Conservation (phyloP, 1,140 invertebrate genomes). For the Ruditapes philippinarum region DNA sequence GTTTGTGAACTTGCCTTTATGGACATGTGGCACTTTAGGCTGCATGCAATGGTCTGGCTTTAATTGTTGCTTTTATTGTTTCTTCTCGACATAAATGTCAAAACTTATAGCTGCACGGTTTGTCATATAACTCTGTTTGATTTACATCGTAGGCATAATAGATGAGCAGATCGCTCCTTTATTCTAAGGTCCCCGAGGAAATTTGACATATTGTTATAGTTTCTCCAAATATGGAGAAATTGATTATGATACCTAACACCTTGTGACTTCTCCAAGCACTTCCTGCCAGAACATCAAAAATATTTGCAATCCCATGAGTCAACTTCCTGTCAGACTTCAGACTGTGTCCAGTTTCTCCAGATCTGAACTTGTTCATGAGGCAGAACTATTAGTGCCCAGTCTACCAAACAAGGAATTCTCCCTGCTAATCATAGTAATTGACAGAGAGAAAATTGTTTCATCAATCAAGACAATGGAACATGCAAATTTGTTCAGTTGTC, state of each 20-base stretch:
- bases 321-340: slow-evolving; percentile 46
- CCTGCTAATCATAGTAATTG: slow-evolving; percentile 48
- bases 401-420: slow-evolving; percentile 15
- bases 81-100: slow-evolving; percentile 28
- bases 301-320: slow-evolving; percentile 49
- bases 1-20: not conserved
- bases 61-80: slow-evolving; percentile 35
- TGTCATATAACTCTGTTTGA: slow-evolving; percentile 23
- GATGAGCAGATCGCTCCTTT: not conserved
- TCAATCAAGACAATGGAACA: slow-evolving; percentile 44
- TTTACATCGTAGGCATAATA: slow-evolving; percentile 13
- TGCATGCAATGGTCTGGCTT: slow-evolving; percentile 23
- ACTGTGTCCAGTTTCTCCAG: slow-evolving; percentile 31
- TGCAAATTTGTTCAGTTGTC: slow-evolving; percentile 42
- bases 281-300: slow-evolving; percentile 32
- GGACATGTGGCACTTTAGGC: not conserved
- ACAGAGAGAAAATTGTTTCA: slow-evolving; percentile 53
- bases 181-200: not conserved
- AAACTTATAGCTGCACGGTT: slow-evolving; percentile 1
- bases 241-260: slow-evolving; percentile 37
- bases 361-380: not conserved
- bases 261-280: not conserved
- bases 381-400: slow-evolving; percentile 35
- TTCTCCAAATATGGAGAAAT: slow-evolving; percentile 24
- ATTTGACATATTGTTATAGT: slow-evolving; percentile 40